phyloP scores from a whole-genome alignment of 2,797 vertebrate species.

The Buceros bicornis region DNA sequence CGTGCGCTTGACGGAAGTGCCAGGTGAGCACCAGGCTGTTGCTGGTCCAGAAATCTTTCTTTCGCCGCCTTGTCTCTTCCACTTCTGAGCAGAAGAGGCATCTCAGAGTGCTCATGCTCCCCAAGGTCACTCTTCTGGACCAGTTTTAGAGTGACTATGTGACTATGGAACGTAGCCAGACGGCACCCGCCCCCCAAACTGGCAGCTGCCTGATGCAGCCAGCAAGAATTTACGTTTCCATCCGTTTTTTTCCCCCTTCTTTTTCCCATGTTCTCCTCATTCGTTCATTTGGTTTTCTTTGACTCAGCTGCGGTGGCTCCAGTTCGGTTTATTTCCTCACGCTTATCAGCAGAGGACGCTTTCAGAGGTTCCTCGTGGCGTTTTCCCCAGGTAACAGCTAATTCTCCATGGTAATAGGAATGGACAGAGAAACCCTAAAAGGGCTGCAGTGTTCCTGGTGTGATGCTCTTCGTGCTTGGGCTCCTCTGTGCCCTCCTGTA shows the following conservation, averaged over 20 bases:
- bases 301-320: constrained; percentile 1
- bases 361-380: background rate
- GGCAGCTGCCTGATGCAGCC: background rate
- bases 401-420: constrained; percentile 1
- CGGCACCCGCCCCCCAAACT: background rate
- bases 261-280: accelerated
- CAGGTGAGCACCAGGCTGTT: background rate
- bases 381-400: constrained; percentile 1
- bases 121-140: background rate
- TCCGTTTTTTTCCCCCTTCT: background rate
- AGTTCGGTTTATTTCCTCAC: constrained; percentile 23
- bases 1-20: background rate
- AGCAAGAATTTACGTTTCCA: background rate
- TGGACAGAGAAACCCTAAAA: background rate
- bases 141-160: background rate
- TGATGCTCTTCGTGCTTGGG: background rate
- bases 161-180: background rate
- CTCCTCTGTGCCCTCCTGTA: background rate
- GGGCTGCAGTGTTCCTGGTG: background rate
- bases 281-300: background rate
- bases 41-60: background rate
- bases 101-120: background rate
- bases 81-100: background rate
- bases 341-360: constrained; percentile 33
- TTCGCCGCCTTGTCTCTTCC: background rate